Base-by-base conservation (phyloP, 53 echinoderm and acorn worm genomes). In the Stichopus horrens region DNA sequence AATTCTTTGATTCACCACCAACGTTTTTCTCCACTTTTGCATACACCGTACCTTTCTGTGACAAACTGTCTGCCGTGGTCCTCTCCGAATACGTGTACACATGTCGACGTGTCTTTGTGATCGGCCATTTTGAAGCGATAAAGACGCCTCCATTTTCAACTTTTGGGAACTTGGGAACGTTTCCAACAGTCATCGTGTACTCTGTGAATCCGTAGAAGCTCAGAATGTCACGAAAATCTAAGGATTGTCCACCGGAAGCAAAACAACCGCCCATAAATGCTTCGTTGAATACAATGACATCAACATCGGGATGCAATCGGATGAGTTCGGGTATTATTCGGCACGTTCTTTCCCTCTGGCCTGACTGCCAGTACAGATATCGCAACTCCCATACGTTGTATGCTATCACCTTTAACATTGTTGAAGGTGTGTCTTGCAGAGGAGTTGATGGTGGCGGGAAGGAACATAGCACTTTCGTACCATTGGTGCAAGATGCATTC, bases 211-310 rank as follows among this genome's bases (percentile, higher is more conserved):
- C 97, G 74, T 93, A 86, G n/a, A 93, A 90, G 8, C 57, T 23
- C 6, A 96, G 77, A 71, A 96, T 92, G 56, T 95, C 92, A 23
- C 97, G 81, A 71, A 90, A 52, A 7, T 92, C 93, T 9, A 96
- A 74, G 16, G 88, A 56, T 23, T 37, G 13, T 59, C 55, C 86
- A 79, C 79, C 86, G n/a, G 88, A 80, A 4, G 94, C 83, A 74
- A 96, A 94, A 77, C 95, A 96, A 19, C 97, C 97, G 13, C 97
- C 97, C 95, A 95, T 96, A 80, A 96, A 96, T 6, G 91, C 92
- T 83, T 96, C 97, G 54, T 96, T 92, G 71, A 96, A 92, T 53
- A 93, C 93, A 54, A 96, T 95, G 58, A 94, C 95, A 74, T 96
- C 97, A 1, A 93, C 86, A 57, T 96, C 95, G 0, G 95, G 93